Conservation (phyloP, 2,888 invertebrate species). For the Geophilus truncorum region DNA sequence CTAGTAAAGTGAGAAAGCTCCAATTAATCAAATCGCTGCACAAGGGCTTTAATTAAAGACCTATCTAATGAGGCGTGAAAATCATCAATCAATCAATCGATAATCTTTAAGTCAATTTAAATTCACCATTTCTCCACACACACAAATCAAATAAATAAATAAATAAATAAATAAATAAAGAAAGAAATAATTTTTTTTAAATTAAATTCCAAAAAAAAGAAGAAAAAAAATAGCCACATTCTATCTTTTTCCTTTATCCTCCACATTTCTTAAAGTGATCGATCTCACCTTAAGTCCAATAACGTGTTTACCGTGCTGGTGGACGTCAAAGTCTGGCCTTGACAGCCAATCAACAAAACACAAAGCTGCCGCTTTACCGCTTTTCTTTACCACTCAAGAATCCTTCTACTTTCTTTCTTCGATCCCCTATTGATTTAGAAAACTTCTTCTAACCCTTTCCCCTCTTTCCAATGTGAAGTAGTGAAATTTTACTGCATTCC, state of each 20-base stretch:
- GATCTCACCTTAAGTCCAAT: background rate
- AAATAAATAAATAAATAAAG: too few relatives aligned
- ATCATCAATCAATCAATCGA: background rate
- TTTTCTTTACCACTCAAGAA: background rate
- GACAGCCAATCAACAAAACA: background rate
- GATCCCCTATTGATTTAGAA: background rate
- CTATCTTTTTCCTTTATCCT: too few relatives aligned
- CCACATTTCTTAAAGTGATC: background rate
- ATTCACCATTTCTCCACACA: too few relatives aligned
- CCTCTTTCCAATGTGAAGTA: too few relatives aligned
- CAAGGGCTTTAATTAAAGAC: background rate
- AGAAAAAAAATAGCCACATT: background rate
- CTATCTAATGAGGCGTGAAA: background rate
- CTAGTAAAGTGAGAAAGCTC: background rate
- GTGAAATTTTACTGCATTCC: too few relatives aligned
- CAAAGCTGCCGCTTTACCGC: background rate
- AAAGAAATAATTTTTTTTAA: too few relatives aligned
- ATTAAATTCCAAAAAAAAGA: too few relatives aligned
- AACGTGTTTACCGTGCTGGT: background rate
- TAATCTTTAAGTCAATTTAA: background rate
- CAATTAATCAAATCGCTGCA: background rate
- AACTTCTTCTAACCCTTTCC: too few relatives aligned
- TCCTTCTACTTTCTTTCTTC: background rate
- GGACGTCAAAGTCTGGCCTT: background rate
- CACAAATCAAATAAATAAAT: background rate